Evolutionary conservation across 2,888 invertebrate species (phyloP).

Genomic region (Steinernema scapterisci): DNA sequence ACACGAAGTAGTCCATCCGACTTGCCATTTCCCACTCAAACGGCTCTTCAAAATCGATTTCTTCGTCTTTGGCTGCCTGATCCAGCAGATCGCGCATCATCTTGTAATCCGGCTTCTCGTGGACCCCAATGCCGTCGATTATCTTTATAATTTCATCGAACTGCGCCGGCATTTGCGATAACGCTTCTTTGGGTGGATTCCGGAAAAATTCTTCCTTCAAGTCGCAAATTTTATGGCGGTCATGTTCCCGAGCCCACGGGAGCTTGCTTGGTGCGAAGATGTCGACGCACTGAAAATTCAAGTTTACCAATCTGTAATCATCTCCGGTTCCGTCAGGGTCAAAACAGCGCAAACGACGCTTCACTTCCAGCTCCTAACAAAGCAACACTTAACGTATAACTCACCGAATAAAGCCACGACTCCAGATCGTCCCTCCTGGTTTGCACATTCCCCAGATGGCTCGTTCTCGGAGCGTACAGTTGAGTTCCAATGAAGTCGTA

Average conservation of each 20-base stretch:
- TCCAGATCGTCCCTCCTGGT: slow-evolving; percentile 2
- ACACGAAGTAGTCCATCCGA: background rate
- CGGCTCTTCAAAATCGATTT: slow-evolving; percentile 13
- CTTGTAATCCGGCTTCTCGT: slow-evolving; percentile 15
- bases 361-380: background rate
- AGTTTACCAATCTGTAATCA: no score
- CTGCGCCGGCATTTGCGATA: background rate
- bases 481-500: background rate
- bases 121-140: background rate
- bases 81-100: background rate
- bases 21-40: slow-evolving; percentile 21
- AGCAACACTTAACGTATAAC: no score
- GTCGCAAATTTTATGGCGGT: slow-evolving; percentile 3
- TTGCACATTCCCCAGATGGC: background rate
- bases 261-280: slow-evolving; percentile 1
- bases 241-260: background rate
- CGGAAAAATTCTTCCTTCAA: slow-evolving; percentile 21
- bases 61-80: background rate
- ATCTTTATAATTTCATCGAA: background rate
- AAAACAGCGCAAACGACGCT: no score
- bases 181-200: background rate
- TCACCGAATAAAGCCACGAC: slow-evolving; percentile 2
- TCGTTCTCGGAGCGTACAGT: background rate
- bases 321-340: background rate
- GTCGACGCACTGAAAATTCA: slow-evolving; percentile 15